phyloP scores from a whole-genome alignment of 2,888 invertebrate species.

The Acronicta alni region DNA sequence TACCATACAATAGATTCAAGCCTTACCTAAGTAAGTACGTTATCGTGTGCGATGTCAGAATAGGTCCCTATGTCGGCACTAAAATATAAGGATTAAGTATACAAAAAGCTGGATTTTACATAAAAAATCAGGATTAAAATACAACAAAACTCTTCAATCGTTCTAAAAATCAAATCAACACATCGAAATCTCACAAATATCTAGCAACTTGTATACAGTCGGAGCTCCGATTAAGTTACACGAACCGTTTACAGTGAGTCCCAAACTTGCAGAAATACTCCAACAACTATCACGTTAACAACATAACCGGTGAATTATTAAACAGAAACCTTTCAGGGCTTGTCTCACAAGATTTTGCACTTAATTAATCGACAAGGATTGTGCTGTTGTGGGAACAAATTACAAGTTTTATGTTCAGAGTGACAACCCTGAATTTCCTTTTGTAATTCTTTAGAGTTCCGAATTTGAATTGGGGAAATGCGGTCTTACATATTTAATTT shows the following conservation, averaged over 20 bases:
- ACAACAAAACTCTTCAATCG: too few species aligned
- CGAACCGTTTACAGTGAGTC: constrained; percentile 17
- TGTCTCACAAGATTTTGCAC: constrained; percentile 46
- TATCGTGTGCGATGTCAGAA: too few species aligned
- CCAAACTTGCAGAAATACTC: constrained; percentile 31
- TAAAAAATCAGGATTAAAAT: too few species aligned
- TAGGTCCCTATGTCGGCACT: too few species aligned
- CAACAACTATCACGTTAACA: constrained; percentile 42
- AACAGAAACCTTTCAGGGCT: constrained; percentile 19
- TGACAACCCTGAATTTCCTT: neutral
- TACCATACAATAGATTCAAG: too few species aligned
- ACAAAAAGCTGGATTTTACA: too few species aligned
- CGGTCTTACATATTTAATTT: constrained; percentile 3
- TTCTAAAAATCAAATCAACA: too few species aligned
- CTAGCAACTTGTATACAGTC: neutral
- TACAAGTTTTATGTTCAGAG: constrained; percentile 16
- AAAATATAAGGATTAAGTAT: too few species aligned
- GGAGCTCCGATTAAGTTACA: constrained; percentile 5
- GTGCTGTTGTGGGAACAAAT: constrained; percentile 1
- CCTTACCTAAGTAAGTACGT: too few species aligned
- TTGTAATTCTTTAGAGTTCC: constrained; percentile 11
- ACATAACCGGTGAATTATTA: constrained; percentile 43
- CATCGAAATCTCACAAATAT: neutral
- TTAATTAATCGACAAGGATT: constrained; percentile 41
- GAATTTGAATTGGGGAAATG: constrained; percentile 8